Conservation (phyloP, 1,140 invertebrate genomes). For the Drosophila kurseongensis region DNA sequence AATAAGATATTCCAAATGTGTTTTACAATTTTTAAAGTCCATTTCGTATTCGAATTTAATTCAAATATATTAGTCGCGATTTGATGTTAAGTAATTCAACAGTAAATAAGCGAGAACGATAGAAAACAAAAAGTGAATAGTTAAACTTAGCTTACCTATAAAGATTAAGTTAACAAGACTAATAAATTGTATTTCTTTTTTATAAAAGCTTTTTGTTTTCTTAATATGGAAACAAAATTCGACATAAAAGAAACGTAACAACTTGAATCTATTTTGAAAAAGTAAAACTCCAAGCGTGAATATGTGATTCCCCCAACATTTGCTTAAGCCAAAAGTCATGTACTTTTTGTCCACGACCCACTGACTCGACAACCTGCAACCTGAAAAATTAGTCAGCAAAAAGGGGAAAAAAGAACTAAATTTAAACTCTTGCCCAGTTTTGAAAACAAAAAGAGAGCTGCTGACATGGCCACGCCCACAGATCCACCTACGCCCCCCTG, state of each 20-base stretch:
- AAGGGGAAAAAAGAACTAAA: neutral
- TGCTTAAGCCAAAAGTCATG: conserved; percentile 23
- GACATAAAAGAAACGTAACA: neutral
- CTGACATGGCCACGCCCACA: conserved; percentile 43
- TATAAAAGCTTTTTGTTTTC: no score
- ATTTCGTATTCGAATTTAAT: no score
- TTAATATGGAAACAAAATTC: neutral
- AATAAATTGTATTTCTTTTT: no score
- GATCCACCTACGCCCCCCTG: conserved; percentile 56
- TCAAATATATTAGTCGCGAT: no score
- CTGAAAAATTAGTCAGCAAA: conserved; percentile 43
- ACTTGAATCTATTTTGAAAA: neutral
- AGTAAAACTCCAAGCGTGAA: neutral
- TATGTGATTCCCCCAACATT: neutral
- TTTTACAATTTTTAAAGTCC: no score
- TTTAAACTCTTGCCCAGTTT: conserved; percentile 12
- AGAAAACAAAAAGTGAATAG: no score
- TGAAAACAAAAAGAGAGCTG: conserved; percentile 41
- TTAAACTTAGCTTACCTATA: no score
- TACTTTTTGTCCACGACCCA: conserved; percentile 9
- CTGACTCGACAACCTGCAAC: conserved; percentile 29
- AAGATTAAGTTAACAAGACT: no score
- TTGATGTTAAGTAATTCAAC: no score
- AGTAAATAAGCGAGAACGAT: no score
- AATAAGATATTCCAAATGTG: no score